Percentiles rank a stretch among this genome's conserved stretches.
phyloP scores from a whole-genome alignment of 2,888 invertebrate genomes.

The Ectobius pallidus region DNA sequence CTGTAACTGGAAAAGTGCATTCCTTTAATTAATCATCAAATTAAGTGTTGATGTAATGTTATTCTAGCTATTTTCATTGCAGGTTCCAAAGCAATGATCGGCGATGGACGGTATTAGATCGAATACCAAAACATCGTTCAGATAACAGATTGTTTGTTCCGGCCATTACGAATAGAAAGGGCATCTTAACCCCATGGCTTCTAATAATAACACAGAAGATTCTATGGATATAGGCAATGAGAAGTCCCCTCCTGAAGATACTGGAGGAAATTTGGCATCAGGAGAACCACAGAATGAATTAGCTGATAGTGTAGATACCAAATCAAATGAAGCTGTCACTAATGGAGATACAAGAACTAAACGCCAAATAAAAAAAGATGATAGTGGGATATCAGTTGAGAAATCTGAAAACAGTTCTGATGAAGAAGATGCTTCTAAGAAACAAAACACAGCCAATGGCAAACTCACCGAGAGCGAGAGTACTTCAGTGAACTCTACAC shows the following conservation, averaged over 20 bases:
- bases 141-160: constrained; percentile 4
- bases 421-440: constrained; percentile 37
- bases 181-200: no score
- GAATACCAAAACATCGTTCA: background rate
- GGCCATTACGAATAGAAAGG: background rate
- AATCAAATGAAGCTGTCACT: background rate
- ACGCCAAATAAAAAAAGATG: constrained; percentile 37
- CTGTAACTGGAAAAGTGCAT: no score
- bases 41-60: no score
- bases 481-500: constrained; percentile 30
- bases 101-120: background rate
- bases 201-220: constrained; percentile 21
- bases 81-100: background rate
- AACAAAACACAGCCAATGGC: constrained; percentile 33
- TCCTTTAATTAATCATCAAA: no score
- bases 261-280: background rate
- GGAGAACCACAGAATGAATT: background rate
- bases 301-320: background rate
- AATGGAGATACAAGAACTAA: constrained; percentile 25
- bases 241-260: constrained; percentile 4
- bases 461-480: constrained; percentile 8
- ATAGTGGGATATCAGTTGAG: constrained; percentile 46
- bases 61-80: constrained; percentile 1
- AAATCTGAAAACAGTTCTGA: constrained; percentile 44
- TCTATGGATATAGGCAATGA: constrained; percentile 30